Evolutionary conservation across 23 tunicate species (phyloP), one percentile per base, ranked within the genome.

Genomic region (Corella eumyota): DNA sequence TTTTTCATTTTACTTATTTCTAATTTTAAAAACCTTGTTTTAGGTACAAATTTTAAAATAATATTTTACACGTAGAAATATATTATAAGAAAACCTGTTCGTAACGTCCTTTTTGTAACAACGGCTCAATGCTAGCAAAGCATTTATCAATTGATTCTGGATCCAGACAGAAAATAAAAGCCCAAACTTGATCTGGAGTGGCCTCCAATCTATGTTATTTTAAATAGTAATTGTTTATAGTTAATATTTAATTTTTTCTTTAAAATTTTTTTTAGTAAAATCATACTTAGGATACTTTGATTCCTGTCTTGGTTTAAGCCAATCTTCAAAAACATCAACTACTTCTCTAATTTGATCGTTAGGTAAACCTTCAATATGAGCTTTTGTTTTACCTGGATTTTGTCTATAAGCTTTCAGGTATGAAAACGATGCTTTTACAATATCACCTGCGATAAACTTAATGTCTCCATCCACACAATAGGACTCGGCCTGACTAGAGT

Each of bases 401-500:
- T 56, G 66, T 15, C 48, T 69, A 46, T 75, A 72, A n/a, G 77
- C 94, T n/a, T 69, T 68, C 66, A 84, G 51, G 54, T 69, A 84
- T 6, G 94, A 59, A 6, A 57, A 57, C 6, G 78, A 57, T 20
- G 94, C 82, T 28, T 62, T 73, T 29, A 4, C 44, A 19, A 32
- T 17, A 36, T 69, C 56, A 0, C 73, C 83, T 27, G 83, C 94
- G 13, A 58, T 68, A 22, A 62, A 6, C 51, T 73, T 69, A 48
- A 84, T 84, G 72, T 84, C 94, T n/a, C 94, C 94, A 45, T 84
- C 94, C 38, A 70, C 82, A 61, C 94, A 75, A 47, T 47, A 61
- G 23, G 94, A 84, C 56, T 84, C 61, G 4, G 77, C 94, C 27
- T 75, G 75, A 27, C 68, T 62, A 2, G 80, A 48, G 13, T 25